Evolutionary conservation across 1,140 invertebrate species (phyloP).

Genomic region (Rhagoletis pomonella): DNA sequence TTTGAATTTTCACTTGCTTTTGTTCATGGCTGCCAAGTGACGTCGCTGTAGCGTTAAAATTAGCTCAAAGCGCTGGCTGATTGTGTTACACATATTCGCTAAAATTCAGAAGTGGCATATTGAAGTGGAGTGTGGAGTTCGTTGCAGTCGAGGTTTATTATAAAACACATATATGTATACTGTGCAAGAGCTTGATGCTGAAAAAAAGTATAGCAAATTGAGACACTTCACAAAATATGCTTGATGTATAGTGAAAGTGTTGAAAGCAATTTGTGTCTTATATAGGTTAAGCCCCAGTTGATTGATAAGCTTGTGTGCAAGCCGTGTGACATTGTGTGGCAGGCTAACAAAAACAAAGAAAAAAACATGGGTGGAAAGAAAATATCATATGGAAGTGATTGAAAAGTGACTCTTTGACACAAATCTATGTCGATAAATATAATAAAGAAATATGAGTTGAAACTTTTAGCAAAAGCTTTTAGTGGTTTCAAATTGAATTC

Average conservation of each 20-base stretch:
- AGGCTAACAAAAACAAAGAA: not conserved
- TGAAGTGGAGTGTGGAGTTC: not conserved
- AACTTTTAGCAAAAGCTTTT: too few relatives aligned
- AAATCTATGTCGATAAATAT: too few relatives aligned
- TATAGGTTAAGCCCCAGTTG: not conserved
- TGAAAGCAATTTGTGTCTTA: not conserved
- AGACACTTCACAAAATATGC: not conserved
- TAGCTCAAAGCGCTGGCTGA: not conserved
- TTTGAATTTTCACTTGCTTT: not conserved
- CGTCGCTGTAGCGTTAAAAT: not conserved
- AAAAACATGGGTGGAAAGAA: too few relatives aligned
- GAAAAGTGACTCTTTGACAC: too few relatives aligned
- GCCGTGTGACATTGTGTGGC: not conserved
- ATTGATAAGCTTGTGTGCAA: not conserved
- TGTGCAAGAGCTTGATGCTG: not conserved
- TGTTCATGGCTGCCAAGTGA: not conserved
- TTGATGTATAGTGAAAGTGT: not conserved
- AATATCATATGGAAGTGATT: too few relatives aligned
- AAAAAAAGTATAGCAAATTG: too few relatives aligned
- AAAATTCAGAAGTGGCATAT: constrained; percentile 3
- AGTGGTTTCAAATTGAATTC: too few relatives aligned
- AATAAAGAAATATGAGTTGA: too few relatives aligned
- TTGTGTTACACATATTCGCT: not conserved
- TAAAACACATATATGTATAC: too few relatives aligned
- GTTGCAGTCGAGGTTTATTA: too few relatives aligned